Base-by-base conservation (phyloP, 2,113 vertebrate species). In the Desmodus rotundus region DNA sequence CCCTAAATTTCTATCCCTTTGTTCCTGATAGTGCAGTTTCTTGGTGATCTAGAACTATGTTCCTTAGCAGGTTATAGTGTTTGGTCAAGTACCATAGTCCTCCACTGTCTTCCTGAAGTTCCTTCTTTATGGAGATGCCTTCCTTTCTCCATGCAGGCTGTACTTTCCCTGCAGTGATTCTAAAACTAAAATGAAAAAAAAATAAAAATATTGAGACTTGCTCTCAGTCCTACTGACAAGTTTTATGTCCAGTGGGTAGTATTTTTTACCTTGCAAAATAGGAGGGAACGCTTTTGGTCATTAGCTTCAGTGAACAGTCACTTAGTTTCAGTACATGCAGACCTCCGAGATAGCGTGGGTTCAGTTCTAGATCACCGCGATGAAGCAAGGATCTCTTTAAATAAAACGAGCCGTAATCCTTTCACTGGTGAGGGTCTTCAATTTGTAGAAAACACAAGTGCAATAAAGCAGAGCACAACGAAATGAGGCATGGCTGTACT, bases 201-300 rank as follows among this genome's bases (percentile, higher is more conserved):
- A 43, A n/a, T n/a, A n/a, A n/a, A 58, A 58, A 12, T 9, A 33
- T 7, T 67, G 31, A 93, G 45, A 91, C 20, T 41, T 73, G 56
- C 12, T 86, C 24, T 70, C 14, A 19, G 36, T 65, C 31, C 36
- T 63, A 93, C 20, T 67, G 72, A 81, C 22, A 96, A 94, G 16
- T 95, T 87, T 80, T 77, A 67, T 45, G 28, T 24, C 19, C 77
- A 78, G 17, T 38, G n/a, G 28, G 54, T 28, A 96, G 38, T 77
- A 82, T 54, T 96, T 88, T 90, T 74, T 77, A 94, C 72, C 73
- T 61, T 68, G 74, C 24, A 87, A 94, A 96, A 93, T 11, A 89
- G 58, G 22, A 81, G 91, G 33, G 87, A 94, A 92, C 7, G 26
- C 77, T 85, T 94, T 90, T 81, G 84, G 70, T 65, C 88, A 84